Conservation (phyloP, 2,113 vertebrate genomes). For the Oreocharis arfaki region DNA sequence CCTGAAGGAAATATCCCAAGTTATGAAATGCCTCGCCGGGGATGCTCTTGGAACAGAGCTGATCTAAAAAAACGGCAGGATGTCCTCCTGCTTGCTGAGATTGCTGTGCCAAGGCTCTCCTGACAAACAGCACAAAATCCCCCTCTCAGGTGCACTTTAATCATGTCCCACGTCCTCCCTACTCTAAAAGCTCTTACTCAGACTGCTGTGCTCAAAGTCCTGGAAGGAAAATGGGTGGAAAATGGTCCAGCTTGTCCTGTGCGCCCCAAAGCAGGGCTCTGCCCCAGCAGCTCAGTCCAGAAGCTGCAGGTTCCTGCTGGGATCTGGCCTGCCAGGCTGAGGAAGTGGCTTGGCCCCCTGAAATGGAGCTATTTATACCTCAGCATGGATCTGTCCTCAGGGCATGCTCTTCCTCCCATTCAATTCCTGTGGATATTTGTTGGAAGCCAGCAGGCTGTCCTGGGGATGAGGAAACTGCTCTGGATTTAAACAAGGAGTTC, state of each 20-base stretch:
- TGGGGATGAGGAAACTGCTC: neutral
- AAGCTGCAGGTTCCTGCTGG: neutral
- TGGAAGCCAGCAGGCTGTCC: neutral
- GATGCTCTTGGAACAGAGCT: neutral
- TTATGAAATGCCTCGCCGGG: neutral
- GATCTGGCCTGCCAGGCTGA: neutral
- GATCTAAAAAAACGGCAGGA: neutral
- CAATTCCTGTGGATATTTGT: neutral
- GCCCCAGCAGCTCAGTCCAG: neutral
- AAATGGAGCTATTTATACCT: neutral
- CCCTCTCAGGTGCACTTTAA: neutral
- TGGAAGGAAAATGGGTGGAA: neutral
- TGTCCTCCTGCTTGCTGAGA: neutral
- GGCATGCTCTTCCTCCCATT: neutral
- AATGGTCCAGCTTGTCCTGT: neutral
- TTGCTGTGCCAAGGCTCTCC: neutral
- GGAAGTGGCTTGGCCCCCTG: neutral
- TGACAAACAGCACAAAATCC: neutral
- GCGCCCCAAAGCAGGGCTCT: neutral
- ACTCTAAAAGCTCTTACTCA: neutral
- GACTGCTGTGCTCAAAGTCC: neutral
- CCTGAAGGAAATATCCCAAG: conserved; percentile 1
- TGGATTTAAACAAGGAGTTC: neutral
- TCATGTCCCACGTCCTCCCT: neutral
- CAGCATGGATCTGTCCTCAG: neutral